Conservation (phyloP, 2,797 vertebrate species). For the Eidolon dupreanum region DNA sequence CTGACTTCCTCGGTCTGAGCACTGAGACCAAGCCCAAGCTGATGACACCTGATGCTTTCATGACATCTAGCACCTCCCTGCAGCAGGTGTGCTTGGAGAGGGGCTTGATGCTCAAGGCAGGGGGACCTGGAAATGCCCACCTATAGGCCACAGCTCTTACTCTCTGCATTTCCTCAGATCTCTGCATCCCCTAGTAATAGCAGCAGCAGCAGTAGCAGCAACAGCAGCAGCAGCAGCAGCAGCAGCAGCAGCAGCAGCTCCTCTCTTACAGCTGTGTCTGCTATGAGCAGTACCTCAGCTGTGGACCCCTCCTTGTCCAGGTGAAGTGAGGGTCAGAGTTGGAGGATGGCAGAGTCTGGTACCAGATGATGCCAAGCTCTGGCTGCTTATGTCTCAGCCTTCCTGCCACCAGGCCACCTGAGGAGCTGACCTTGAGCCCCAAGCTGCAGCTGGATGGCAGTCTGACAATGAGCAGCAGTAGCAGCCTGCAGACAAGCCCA, state of each 20-base stretch:
- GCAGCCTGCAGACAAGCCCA: conserved; percentile 89
- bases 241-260: conserved; percentile 86
- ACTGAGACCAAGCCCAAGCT: conserved; percentile 92
- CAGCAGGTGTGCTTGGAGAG: conserved; percentile 83
- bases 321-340: conserved; percentile 80
- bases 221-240: conserved; percentile 82
- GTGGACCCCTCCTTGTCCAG: conserved; percentile 88
- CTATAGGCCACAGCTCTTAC: background rate
- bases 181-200: conserved; percentile 87
- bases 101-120: background rate
- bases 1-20: conserved; percentile 92
- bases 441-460: conserved; percentile 90
- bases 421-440: conserved; percentile 93
- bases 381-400: conserved; percentile 40
- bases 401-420: conserved; percentile 86
- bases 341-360: background rate
- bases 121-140: background rate
- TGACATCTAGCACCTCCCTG: conserved; percentile 96
- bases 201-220: no score
- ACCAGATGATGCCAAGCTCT: background rate
- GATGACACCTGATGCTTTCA: conserved; percentile 99
- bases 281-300: conserved; percentile 92
- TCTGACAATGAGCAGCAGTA: conserved; percentile 83
- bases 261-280: conserved; percentile 94
- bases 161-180: conserved; percentile 85